Base-by-base conservation (phyloP, 2,113 vertebrate species). In the Plecotus auritus region DNA sequence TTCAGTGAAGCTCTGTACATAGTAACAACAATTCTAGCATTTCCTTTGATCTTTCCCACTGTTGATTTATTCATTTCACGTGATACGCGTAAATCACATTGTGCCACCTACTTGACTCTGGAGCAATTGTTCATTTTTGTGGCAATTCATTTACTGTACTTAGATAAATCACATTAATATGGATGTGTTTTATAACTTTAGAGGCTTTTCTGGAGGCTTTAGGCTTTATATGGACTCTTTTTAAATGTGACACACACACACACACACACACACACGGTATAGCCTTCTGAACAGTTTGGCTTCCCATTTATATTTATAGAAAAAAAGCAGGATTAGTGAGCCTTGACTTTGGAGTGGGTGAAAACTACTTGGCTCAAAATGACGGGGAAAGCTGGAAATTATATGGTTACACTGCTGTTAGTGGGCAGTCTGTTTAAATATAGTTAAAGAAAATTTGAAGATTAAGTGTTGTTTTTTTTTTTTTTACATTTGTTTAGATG, bases 41-140 rank as follows among this genome's bases (percentile, higher is more conserved):
- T 97, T 61, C 91, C 94, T 96, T 97, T 93, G 94, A 96, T 97
- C 26, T 96, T 64, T 97, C 88, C 85, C 32, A 32, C 64, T 7
- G 22, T 73, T 51, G 61, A 93, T 96, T 77, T 93, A 72, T 72
- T 97, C 2, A 0, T 96, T 84, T 97, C 92, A 28, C 73, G 95
- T 89, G 85, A 80, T 96, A 35, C 14, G 72, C 23, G 8, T 93
- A 96, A 97, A 97, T 97, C 93, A 66, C 88, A n/a, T 91, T 88
- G 59, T 80, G 61, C 47, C 85, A 72, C 76, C 26, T 54, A 26
- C 66, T 85, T 96, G 93, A 97, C 91, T 96, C 72, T 42, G 89
- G 76, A 96, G 90, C 87, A 61, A 0, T 92, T 97, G 92, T 84
- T 95, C 78, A 83, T 94, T 97, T 96, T 97, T 96, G 91, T 93